phyloP scores from a whole-genome alignment of 2,113 vertebrate species.

The Phoxinus phoxinus region DNA sequence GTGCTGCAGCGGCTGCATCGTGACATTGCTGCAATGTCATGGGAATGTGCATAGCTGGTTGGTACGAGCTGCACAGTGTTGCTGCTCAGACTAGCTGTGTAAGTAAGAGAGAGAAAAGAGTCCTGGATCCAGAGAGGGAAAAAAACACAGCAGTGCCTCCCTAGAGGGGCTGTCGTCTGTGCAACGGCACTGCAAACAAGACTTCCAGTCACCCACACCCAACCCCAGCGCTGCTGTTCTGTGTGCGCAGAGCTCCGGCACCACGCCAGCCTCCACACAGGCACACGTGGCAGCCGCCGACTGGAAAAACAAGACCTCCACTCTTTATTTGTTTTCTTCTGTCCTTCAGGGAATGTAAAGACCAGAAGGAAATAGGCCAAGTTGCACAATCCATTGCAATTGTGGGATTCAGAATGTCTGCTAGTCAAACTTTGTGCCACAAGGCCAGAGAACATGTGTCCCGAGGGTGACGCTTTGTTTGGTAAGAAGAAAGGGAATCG shows the following conservation, averaged over 20 bases:
- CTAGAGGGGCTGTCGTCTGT: slow-evolving; percentile 12
- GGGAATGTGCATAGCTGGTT: slow-evolving; percentile 55
- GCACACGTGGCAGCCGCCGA: slow-evolving; percentile 55
- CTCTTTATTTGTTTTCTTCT: slow-evolving; percentile 54
- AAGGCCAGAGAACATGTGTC: slow-evolving; percentile 32
- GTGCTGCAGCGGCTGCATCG: slow-evolving; percentile 48
- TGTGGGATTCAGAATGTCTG: slow-evolving; percentile 5
- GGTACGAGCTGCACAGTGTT: neutral
- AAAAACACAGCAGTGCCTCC: slow-evolving; percentile 36
- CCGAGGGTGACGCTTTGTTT: neutral
- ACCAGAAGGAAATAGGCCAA: slow-evolving; percentile 43
- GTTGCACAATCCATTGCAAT: slow-evolving; percentile 52
- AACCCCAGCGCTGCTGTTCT: neutral
- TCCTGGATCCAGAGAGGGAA: slow-evolving; percentile 43
- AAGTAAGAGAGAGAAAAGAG: slow-evolving; percentile 29
- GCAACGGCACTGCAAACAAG: slow-evolving; percentile 39
- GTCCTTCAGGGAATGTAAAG: slow-evolving; percentile 47
- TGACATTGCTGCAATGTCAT: slow-evolving; percentile 71
- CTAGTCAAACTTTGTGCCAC: slow-evolving; percentile 24
- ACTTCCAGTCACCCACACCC: slow-evolving; percentile 49
- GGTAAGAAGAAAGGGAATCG: neutral
- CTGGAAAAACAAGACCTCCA: slow-evolving; percentile 57
- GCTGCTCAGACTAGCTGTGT: slow-evolving; percentile 62
- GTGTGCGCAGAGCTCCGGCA: slow-evolving; percentile 40
- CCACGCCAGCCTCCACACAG: slow-evolving; percentile 47